Evolutionary conservation across 2,113 vertebrate genomes (phyloP).

Genomic region (Tauraco erythrolophus): DNA sequence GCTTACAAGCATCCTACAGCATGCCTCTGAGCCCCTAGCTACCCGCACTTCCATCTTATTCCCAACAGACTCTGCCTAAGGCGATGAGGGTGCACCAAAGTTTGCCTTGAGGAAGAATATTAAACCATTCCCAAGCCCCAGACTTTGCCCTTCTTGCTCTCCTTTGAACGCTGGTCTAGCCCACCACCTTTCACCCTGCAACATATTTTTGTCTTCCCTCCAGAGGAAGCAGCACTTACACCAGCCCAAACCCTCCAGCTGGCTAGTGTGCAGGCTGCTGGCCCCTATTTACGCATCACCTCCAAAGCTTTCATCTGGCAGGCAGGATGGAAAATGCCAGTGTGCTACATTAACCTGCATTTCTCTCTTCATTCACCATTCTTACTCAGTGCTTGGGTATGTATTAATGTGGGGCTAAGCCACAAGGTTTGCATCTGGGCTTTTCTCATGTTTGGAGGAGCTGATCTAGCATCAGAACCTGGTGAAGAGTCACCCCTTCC

Average conservation of each 20-base stretch:
- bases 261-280: not conserved
- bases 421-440: constrained; percentile 18
- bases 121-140: not conserved
- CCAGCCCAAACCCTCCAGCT: not conserved
- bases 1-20: not conserved
- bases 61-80: not conserved
- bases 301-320: constrained; percentile 23
- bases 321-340: constrained; percentile 9
- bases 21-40: not conserved
- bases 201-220: not conserved
- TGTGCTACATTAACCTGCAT: not conserved
- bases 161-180: not conserved
- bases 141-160: not conserved
- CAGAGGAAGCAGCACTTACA: not conserved
- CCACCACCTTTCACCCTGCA: not conserved
- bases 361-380: not conserved
- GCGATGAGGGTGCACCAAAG: not conserved
- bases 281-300: not conserved
- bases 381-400: constrained; percentile 37
- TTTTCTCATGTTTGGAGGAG: not conserved
- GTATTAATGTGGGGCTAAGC: not conserved
- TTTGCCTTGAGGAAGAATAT: not conserved
- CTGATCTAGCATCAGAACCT: not conserved
- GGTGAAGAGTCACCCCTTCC: not conserved
- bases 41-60: not conserved